Base-by-base conservation (phyloP, 1,140 invertebrate species). In the Proctacanthus coquilletti region DNA sequence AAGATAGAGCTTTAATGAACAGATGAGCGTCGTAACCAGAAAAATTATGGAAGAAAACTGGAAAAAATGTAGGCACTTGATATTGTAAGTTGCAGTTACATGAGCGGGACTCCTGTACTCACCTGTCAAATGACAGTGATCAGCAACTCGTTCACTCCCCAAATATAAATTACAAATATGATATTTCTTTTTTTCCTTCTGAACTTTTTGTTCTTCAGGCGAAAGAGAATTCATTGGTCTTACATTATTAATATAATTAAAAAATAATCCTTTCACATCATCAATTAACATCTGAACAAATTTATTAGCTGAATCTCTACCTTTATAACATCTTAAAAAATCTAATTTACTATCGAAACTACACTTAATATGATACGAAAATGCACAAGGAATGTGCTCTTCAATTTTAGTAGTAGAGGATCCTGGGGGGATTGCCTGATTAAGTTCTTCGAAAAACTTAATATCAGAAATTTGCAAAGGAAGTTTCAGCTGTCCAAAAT, bases 111-210 rank as follows among this genome's bases (percentile, higher is more conserved):
- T 52, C 31, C 56, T 40, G 42, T 47, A 48, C 32, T 41, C 34
- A 10, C 45, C 51, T 9, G 43, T 57, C 3, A 52, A 41, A 44
- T 60, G 55, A 46, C 40, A 38, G 44, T 60, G 53, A 42, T 60
- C 51, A 13, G 21, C 31, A 11, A 51, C 42, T 43, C 44, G 46
- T 35, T 30, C 29, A 29, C 48, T 20, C 25, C 21, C 15, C 15
- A 42, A 42, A 38, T 42, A 40, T 35, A 40, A 17, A 39, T 45
- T 41, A 36, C 51, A 55, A 34, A 55, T 55, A 30, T 55, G 46
- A 43, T 49, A 55, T 6, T 31, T 30, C 15, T 33, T 30, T 18
- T 40, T 27, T 13, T 18, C 9, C 21, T 25, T n/a, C n/a, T n/a
- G n/a, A n/a, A n/a, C n/a, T n/a, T n/a, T n/a, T n/a, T n/a, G n/a